Conservation (phyloP, 2,888 invertebrate species). For the Mylabris sibirica region DNA sequence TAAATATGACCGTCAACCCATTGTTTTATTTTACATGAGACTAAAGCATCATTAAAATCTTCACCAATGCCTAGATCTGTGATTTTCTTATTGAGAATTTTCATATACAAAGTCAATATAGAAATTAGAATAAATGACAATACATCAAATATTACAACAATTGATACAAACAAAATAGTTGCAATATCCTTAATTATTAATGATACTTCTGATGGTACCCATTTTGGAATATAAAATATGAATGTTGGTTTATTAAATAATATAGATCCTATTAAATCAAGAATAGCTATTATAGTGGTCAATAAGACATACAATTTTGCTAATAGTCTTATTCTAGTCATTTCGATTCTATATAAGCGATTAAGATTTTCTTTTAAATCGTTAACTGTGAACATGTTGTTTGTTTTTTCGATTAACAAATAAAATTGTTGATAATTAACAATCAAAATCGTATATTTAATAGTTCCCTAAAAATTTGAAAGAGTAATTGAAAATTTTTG, state of each 20-base stretch:
- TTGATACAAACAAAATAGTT: not conserved
- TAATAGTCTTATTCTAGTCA: not conserved
- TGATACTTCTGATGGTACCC: not conserved
- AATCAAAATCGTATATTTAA: not conserved
- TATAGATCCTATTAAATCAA: not conserved
- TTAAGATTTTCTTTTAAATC: not conserved
- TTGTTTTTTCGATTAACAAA: not conserved
- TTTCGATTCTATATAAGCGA: not conserved
- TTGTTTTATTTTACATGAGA: not conserved
- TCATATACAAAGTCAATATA: not conserved
- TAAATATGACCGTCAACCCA: not conserved
- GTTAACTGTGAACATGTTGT: not conserved
- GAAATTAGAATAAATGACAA: not conserved
- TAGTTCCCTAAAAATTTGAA: not conserved
- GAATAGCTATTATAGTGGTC: not conserved
- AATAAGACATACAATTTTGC: not conserved
- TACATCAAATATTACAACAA: not conserved
- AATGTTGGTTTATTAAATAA: not conserved
- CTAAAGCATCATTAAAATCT: not conserved
- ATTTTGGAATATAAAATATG: not conserved
- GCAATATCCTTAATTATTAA: not conserved
- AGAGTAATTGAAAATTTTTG: too few relatives aligned
- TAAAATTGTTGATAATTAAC: not conserved
- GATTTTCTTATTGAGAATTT: not conserved
- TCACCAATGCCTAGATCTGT: not conserved